A percentile compares a stretch with the other conserved stretches of the same genome.
Conservation (phyloP, 2,797 vertebrate genomes). For the Acropternis orthonyx region DNA sequence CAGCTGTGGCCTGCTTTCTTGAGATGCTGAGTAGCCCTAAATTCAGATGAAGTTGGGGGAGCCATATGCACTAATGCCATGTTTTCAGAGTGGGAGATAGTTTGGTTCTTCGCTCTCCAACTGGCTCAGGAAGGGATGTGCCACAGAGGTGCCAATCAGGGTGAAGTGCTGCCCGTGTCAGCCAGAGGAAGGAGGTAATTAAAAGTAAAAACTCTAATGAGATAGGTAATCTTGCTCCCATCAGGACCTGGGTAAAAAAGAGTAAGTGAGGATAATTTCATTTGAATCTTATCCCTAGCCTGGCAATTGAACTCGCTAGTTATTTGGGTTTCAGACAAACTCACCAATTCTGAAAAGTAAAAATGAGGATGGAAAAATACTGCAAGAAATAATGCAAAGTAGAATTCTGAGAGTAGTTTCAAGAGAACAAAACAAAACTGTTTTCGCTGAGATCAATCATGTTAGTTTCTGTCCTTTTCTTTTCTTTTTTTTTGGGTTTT, state of each 20-base stretch:
- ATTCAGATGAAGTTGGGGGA: neutral
- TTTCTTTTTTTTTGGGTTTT: too few relatives aligned
- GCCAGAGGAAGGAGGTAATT: neutral
- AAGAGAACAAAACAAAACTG: slow-evolving; percentile 48
- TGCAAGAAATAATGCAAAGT: slow-evolving; percentile 34
- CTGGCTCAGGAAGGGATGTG: neutral
- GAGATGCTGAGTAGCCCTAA: neutral
- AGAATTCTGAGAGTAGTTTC: slow-evolving; percentile 27
- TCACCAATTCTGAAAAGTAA: neutral
- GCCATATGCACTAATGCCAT: fast-evolving
- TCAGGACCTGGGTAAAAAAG: neutral
- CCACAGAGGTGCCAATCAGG: neutral
- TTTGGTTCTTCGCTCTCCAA: neutral
- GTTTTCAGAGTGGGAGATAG: neutral
- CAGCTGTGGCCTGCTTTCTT: neutral
- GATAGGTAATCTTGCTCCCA: neutral
- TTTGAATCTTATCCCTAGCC: neutral
- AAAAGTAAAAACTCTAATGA: neutral
- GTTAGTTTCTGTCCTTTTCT: neutral
- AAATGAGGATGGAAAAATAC: slow-evolving; percentile 15
- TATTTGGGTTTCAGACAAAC: neutral
- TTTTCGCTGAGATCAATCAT: slow-evolving; percentile 52
- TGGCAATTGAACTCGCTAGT: neutral
- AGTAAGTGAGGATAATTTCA: neutral
- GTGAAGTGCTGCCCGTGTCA: neutral